Conservation (phyloP, 2,113 vertebrate species). For the Cyrtonyx montezumae region DNA sequence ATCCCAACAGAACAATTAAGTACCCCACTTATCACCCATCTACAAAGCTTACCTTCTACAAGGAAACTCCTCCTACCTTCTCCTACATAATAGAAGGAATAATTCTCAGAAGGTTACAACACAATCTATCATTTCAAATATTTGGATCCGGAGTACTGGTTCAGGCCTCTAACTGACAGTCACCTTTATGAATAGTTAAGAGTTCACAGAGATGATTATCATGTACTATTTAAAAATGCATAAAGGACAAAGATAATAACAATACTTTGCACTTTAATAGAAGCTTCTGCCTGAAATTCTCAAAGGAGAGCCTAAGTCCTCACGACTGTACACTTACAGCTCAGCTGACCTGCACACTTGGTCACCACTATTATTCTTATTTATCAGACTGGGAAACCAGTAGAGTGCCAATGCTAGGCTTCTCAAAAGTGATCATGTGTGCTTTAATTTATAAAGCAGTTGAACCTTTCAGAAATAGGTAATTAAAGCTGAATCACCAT, state of each 20-base stretch:
- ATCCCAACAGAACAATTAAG: conserved; percentile 8
- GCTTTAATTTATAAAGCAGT: not conserved
- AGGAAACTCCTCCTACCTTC: conserved; percentile 45
- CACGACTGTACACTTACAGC: conserved; percentile 32
- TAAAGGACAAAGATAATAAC: conserved; percentile 78
- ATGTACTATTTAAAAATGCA: conserved; percentile 79
- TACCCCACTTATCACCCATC: not conserved
- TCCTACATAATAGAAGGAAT: conserved; percentile 46
- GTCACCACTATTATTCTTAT: conserved; percentile 23
- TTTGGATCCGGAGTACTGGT: conserved; percentile 57
- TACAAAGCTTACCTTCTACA: conserved; percentile 12
- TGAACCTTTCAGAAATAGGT: not conserved
- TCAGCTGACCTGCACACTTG: conserved; percentile 56
- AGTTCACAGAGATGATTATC: conserved; percentile 75
- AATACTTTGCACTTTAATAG: conserved; percentile 75
- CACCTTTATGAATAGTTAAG: conserved; percentile 78
- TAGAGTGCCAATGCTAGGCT: not conserved
- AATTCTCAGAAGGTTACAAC: conserved; percentile 54
- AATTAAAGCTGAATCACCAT: not conserved
- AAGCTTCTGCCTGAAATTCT: conserved; percentile 68
- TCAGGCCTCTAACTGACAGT: conserved; percentile 69
- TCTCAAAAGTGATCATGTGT: not conserved
- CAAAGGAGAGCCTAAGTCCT: conserved; percentile 37
- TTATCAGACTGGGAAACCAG: not conserved
- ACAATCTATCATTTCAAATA: conserved; percentile 64